Evolutionary conservation across 2,888 invertebrate genomes (phyloP).

Genomic region (Eilema sororculum): DNA sequence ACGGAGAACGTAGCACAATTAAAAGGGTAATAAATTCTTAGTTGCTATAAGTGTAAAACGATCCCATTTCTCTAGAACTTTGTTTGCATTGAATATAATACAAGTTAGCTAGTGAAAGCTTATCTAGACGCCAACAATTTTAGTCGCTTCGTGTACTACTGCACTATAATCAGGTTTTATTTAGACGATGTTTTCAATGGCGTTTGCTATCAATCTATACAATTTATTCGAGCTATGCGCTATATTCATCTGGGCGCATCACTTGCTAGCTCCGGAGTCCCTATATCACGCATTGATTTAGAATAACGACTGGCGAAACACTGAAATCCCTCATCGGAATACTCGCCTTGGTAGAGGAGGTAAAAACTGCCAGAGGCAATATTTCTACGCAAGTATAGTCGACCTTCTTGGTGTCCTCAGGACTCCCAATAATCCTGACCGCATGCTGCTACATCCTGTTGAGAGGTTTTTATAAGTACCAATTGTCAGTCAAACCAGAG

Average conservation of each 20-base stretch:
- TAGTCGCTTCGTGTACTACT: neutral
- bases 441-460: too few relatives aligned
- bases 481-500: too few relatives aligned
- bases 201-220: neutral
- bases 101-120: neutral
- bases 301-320: too few relatives aligned
- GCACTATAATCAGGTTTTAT: neutral
- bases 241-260: neutral
- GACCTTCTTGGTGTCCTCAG: too few relatives aligned
- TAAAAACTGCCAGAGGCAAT: too few relatives aligned
- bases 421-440: too few relatives aligned
- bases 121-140: neutral
- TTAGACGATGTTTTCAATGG: neutral
- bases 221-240: neutral
- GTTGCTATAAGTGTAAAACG: neutral
- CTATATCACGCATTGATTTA: too few relatives aligned
- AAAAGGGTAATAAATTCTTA: neutral
- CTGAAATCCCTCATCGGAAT: too few relatives aligned
- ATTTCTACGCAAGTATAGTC: too few relatives aligned
- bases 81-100: neutral
- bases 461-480: too few relatives aligned
- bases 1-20: neutral
- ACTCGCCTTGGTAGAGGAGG: too few relatives aligned
- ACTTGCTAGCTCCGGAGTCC: too few relatives aligned
- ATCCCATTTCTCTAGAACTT: neutral